Conservation (phyloP, 2,113 vertebrate species). For the Hippopotamus amphibius region DNA sequence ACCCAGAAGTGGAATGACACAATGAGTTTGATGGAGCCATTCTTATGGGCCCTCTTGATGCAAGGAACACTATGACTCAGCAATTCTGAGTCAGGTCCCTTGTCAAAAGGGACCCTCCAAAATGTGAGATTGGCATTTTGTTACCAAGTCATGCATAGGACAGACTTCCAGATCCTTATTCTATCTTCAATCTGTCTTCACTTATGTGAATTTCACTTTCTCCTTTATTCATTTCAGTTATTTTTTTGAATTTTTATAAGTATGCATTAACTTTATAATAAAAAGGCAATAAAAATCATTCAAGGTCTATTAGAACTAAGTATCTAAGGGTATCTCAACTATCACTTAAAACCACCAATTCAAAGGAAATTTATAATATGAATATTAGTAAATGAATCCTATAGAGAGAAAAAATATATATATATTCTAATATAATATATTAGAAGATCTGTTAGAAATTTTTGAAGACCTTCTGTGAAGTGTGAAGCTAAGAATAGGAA, state of each 20-base stretch:
- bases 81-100: not conserved
- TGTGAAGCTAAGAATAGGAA: conserved; percentile 6
- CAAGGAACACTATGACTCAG: not conserved
- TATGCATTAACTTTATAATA: conserved; percentile 42
- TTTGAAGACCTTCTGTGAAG: conserved; percentile 5
- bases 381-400: conserved; percentile 32
- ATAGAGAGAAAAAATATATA: not conserved
- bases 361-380: conserved; percentile 44
- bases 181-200: not conserved
- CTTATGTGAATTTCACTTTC: conserved; percentile 22
- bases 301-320: conserved; percentile 37
- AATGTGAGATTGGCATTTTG: conserved; percentile 16
- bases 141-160: not conserved
- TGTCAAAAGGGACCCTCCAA: not conserved
- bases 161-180: not conserved
- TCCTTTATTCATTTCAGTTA: not conserved
- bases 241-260: conserved; percentile 34
- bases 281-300: conserved; percentile 47
- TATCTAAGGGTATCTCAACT: conserved; percentile 14
- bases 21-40: not conserved
- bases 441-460: conserved; percentile 9
- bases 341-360: conserved; percentile 31
- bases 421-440: not conserved
- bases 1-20: not conserved
- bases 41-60: not conserved